Evolutionary conservation across 2,888 invertebrate genomes (phyloP), one percentile per base, ranked within the genome.

Genomic region (Orthosia incerta): DNA sequence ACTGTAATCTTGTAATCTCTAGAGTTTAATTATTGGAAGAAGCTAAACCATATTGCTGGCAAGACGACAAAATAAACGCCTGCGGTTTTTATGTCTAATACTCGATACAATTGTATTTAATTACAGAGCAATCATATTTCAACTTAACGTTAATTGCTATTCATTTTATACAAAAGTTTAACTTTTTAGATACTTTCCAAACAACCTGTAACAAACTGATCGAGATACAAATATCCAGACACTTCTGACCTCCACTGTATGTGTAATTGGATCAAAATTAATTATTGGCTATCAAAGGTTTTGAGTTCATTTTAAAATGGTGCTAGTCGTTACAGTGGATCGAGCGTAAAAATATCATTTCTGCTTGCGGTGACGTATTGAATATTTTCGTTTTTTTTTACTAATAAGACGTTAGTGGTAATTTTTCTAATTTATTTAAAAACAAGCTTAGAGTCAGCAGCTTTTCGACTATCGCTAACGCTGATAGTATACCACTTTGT

Each of bases 311-410:
- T 64, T 69, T 71, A 66, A 13, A 50, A 13, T 69, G 69, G 76
- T 57, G 1, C 0, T 31, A 12, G 31, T 0, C 1, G 46, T 56
- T 55, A 20, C 23, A 26, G 64, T 56, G 71, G 59, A 55, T 48
- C 51, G 65, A 50, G 23, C 31, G 63, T 16, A 7, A 60, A 73
- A 66, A 48, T 65, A 53, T 76, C 0, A 31, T 61, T 65, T 39
- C 71, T 68, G 57, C 71, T 70, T 70, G 11, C 0, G 5, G 12
- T 75, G 74, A 72, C 72, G 71, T 66, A 48, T 23, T 51, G 39
- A 23, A 56, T 55, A 2, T 57, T n/a, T 15, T n/a, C 3, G 4
- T 18, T 65, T 45, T 23, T 7, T 55, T 65, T 63, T 1, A n/a
- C 15, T 26, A n/a, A 26, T 20, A 20, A n/a, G 4, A 31, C 50